Percentiles rank a stretch among this genome's conserved stretches.
Evolutionary conservation across 2,113 vertebrate species (phyloP).

Genomic region (Motacilla alba): DNA sequence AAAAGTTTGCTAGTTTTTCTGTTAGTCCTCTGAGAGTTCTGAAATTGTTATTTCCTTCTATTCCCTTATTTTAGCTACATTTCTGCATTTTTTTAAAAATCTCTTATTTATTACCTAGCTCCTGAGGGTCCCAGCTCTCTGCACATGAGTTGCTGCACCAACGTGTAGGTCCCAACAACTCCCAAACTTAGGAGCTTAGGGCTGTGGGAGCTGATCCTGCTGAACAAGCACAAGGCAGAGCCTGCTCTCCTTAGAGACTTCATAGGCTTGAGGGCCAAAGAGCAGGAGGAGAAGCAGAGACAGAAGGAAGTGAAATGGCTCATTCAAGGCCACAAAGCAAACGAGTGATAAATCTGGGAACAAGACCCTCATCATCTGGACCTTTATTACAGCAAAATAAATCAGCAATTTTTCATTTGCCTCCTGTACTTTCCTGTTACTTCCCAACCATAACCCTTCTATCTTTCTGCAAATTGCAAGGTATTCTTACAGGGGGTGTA

Average conservation of each 20-base stretch:
- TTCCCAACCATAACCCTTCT: neutral
- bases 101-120: neutral
- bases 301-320: neutral
- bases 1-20: neutral
- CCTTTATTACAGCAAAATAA: neutral
- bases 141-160: neutral
- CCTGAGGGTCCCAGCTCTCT: neutral
- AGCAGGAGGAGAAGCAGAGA: neutral
- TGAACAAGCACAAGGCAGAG: neutral
- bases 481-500: neutral
- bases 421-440: neutral
- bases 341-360: neutral
- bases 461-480: neutral
- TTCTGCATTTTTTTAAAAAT: neutral
- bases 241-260: rapidly evolving
- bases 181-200: rapidly evolving
- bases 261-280: neutral
- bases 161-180: rapidly evolving
- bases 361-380: neutral
- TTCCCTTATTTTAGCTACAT: neutral
- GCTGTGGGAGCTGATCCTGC: neutral
- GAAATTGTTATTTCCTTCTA: neutral
- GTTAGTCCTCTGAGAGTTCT: neutral
- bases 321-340: neutral
- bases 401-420: neutral